These are phyloP conservation scores for Erythrocebus patas DNA, from an alignment of 2,113 vertebrate species.

Conservation along the genomic window DNA sequence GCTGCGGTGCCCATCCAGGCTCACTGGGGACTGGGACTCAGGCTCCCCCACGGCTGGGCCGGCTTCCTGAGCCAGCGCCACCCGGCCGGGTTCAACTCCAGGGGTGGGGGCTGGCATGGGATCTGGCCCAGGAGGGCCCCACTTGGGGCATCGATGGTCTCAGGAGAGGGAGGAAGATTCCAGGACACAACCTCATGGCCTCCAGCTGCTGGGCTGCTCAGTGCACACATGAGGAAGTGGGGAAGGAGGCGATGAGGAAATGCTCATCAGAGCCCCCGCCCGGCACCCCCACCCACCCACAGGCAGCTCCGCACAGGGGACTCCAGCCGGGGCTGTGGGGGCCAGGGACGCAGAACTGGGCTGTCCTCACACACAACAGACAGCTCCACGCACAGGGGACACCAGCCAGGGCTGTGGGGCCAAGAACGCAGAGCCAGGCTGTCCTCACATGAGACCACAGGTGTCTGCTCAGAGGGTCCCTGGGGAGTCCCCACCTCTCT, in stretches of 20 bases:
- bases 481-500: neutral
- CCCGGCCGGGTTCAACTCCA: neutral
- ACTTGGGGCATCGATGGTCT: neutral
- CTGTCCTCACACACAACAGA: too few species aligned
- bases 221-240: neutral
- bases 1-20: too few species aligned
- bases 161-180: neutral
- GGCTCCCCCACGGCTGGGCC: too few species aligned
- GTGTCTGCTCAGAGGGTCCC: neutral
- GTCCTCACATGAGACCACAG: neutral
- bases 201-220: neutral
- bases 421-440: too few species aligned
- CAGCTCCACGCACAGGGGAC: neutral
- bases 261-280: too few species aligned
- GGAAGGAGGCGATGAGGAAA: neutral
- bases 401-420: neutral
- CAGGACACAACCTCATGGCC: neutral
- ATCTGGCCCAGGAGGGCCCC: neutral
- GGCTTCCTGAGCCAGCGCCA: too few species aligned
- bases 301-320: too few species aligned
- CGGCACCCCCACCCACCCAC: too few species aligned
- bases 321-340: too few species aligned
- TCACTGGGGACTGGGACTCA: too few species aligned
- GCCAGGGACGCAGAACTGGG: too few species aligned
- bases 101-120: neutral